Evolutionary conservation across 1,140 invertebrate genomes (phyloP).

Genomic region (honey bee (Apis mellifera)): DNA sequence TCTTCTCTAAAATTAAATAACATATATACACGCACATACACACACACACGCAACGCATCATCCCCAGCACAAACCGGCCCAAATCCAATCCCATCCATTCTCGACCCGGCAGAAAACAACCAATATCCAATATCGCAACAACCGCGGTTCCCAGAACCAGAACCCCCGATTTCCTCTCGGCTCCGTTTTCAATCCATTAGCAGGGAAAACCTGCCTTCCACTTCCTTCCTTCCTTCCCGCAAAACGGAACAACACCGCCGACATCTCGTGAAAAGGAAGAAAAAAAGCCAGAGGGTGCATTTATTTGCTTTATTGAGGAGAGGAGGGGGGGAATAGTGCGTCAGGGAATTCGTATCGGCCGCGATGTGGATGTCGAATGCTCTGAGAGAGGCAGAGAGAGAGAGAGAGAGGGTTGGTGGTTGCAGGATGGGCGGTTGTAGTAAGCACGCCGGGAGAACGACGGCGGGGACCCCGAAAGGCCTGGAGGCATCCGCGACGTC

Average conservation of each 20-base stretch:
- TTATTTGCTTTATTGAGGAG: not conserved
- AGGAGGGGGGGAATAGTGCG: slow-evolving; percentile 12
- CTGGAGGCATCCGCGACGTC: slow-evolving; percentile 87
- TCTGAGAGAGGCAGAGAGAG: slow-evolving; percentile 23
- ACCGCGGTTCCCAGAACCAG: not conserved
- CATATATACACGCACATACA: too few species aligned
- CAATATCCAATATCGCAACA: not conserved
- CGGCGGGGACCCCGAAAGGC: slow-evolving; percentile 61
- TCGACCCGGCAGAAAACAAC: not conserved
- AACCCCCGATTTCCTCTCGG: not conserved
- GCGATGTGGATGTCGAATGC: slow-evolving; percentile 21
- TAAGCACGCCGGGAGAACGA: slow-evolving; percentile 61
- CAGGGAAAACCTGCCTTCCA: too few species aligned
- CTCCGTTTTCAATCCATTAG: not conserved
- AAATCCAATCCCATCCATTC: not conserved
- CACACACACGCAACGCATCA: too few species aligned
- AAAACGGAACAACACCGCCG: not conserved
- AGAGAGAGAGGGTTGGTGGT: slow-evolving; percentile 16
- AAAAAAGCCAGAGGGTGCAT: slow-evolving; percentile 19
- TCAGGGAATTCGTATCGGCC: slow-evolving; percentile 54
- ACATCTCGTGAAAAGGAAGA: not conserved
- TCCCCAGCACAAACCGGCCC: not conserved
- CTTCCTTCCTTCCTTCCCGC: too few species aligned
- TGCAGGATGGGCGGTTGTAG: slow-evolving; percentile 60
- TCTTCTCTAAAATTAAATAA: too few species aligned